A percentile compares a stretch with the other conserved stretches of the same genome.
phyloP scores from a whole-genome alignment of 2,888 invertebrate genomes.

The Axea sp. region DNA sequence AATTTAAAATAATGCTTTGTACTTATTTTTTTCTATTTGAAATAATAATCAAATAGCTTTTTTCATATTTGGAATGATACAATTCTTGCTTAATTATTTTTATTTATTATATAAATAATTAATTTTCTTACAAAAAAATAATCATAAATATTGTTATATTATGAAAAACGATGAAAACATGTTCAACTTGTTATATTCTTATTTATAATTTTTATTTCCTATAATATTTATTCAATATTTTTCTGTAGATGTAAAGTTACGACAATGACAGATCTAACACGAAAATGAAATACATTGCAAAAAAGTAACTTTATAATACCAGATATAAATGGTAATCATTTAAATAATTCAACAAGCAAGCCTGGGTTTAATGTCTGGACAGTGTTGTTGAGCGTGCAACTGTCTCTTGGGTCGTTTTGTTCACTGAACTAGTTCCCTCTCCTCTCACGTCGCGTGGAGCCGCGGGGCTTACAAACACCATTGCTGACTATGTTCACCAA shows the following conservation, averaged over 20 bases:
- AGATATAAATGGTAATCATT: constrained; percentile 45
- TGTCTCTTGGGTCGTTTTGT: constrained; percentile 77
- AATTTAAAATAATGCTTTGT: no score
- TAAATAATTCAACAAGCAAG: constrained; percentile 55
- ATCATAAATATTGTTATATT: no score
- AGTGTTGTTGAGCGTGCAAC: constrained; percentile 71
- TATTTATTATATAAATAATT: no score
- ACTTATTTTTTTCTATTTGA: no score
- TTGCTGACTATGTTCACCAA: constrained; percentile 44
- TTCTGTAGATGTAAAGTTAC: background rate
- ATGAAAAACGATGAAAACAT: no score
- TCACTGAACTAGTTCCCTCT: constrained; percentile 79
- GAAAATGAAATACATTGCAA: constrained; percentile 8
- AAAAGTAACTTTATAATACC: constrained; percentile 12
- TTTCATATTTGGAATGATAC: no score
- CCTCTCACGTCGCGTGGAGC: constrained; percentile 67
- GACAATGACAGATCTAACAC: background rate
- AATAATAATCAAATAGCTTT: no score
- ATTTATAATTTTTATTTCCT: background rate
- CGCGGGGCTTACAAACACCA: constrained; percentile 63
- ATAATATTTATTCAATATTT: background rate
- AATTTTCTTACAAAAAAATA: no score
- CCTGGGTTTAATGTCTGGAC: constrained; percentile 55
- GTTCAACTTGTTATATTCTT: no score
- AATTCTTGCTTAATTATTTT: no score